Base-by-base conservation (phyloP, 2,797 vertebrate genomes). In the Spea hammondii region DNA sequence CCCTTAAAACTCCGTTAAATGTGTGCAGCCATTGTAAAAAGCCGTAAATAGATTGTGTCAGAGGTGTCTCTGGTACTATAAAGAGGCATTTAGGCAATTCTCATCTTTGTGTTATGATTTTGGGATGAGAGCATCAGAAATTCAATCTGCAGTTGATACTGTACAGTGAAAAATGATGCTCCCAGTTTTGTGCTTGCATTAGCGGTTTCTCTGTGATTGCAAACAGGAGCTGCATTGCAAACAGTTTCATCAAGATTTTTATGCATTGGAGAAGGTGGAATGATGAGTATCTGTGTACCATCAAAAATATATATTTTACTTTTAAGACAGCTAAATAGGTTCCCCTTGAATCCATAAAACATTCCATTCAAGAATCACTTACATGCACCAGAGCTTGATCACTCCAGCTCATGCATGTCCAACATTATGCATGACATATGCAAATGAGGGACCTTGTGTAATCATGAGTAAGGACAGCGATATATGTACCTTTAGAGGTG, bases 11-110 rank as follows among this genome's bases (percentile, higher is more conserved):
- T 69, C 13, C 12, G 45, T 74, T 70, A 55, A 50, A 45, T n/a
- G 11, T 14, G 17, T 49, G 50, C 72, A 64, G 8, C 13, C n/a
- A 62, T 77, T 70, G 44, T 44, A 54, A 65, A 66, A 8, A 55
- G 5, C 5, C 62, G 45, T 44, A 13, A 57, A 62, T 73, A 54
- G 51, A 12, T 53, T 66, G 62, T 66, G 73, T 66, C 64, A 74
- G 65, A 51, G 62, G 73, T 54, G 17, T n/a, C 8, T 14, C 46
- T 14, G 50, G 48, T 53, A 65, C 72, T 65, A 74, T 49, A 12
- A 62, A 66, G 62, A 66, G 73, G 66, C 73, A 75, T 66, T 66
- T 65, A 14, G 49, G 50, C 12, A 48, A 54, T 65, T 74, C 62
- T 65, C 44, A 45, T 65, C 17, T 74, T 6, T 74, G 17, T 74